Conservation (phyloP, 2,797 vertebrate genomes). For the Antennarius maculatus region DNA sequence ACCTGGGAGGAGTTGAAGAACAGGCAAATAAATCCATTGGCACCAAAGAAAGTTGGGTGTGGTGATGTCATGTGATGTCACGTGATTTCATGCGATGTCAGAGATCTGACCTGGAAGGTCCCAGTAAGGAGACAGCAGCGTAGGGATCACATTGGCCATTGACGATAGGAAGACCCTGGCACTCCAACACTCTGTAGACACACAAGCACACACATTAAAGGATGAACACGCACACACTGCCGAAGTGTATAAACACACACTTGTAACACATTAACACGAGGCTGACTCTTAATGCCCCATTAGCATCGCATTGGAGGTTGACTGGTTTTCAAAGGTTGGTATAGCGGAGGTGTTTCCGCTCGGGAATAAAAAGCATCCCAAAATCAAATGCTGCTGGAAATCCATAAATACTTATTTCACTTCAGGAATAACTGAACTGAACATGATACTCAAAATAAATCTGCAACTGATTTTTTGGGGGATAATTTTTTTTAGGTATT, state of each 20-base stretch:
- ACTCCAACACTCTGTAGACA: conserved; percentile 90
- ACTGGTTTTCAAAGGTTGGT: too few species aligned
- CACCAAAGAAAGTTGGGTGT: not conserved
- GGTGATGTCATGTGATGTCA: not conserved
- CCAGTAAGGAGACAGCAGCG: conserved; percentile 91
- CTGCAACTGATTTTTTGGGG: too few species aligned
- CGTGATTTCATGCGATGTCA: not conserved
- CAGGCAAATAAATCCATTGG: not conserved
- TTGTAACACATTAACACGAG: conserved; percentile 20
- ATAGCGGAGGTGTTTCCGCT: too few species aligned
- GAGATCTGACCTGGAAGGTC: conserved; percentile 88
- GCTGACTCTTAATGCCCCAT: conserved; percentile 12
- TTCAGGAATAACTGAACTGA: too few species aligned
- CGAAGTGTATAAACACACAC: conserved; percentile 5
- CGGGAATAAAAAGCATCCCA: too few species aligned
- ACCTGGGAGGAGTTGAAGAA: conserved; percentile 76
- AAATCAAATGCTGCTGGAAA: too few species aligned
- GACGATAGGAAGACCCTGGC: conserved; percentile 96
- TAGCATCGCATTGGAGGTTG: not conserved
- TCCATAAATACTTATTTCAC: too few species aligned
- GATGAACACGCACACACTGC: conserved; percentile 18
- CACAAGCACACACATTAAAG: conserved; percentile 24
- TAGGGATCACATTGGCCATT: conserved; percentile 99
- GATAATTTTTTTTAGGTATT: too few species aligned
- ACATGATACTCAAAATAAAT: too few species aligned